phyloP scores from a whole-genome alignment of 2,113 vertebrate species.

The mouse (Mus musculus) region GRCm39 chr3:65345001-65345500 shows the following conservation, averaged over 20 bases:
- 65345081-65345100: background rate
- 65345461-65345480: too few relatives aligned
- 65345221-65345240: background rate
- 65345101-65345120: slow-evolving; percentile 7
- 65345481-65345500: too few relatives aligned
- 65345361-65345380: too few relatives aligned
- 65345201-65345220: background rate
- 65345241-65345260: background rate
- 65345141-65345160: background rate
- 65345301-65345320: slow-evolving; percentile 9
- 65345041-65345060: background rate
- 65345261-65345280: background rate
- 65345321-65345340: too few relatives aligned
- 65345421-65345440: too few relatives aligned
- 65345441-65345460: too few relatives aligned
- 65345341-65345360: too few relatives aligned
- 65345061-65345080: background rate
- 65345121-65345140: background rate
- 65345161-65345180: background rate
- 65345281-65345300: background rate
- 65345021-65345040: background rate
- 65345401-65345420: too few relatives aligned
- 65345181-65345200: background rate
- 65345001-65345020: background rate
- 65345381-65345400: too few relatives aligned